Evolutionary conservation across 2,797 vertebrate species (phyloP), one percentile per base, ranked within the genome.

Genomic region (Bradypodion ventrale): DNA sequence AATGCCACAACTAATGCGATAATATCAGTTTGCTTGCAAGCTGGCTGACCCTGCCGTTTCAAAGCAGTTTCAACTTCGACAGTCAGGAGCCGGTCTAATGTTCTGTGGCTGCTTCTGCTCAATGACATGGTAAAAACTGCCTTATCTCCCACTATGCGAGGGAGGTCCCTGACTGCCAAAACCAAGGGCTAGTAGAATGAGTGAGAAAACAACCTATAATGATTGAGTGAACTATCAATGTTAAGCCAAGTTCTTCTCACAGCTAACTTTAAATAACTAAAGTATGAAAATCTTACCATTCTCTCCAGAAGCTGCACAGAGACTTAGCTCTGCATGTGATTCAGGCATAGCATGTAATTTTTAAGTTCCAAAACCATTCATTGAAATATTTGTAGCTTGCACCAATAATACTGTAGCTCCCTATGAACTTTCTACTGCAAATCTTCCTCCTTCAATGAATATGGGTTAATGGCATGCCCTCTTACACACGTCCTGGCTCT

Each of bases 1-100:
- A 92, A 95, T 85, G 89, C 93, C 93, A 96, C 95, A 91, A 88
- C 95, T 96, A 96, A 96, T 96, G 93, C 95, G 95, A 94, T 96
- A 96, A 91, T 91, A 94, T 93, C 94, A 92, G 89, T 68, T 83
- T 92, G 87, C 74, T 83, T 87, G 90, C 88, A 91, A 92, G 85
- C 92, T 92, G 90, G 93, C 93, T 96, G 96, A 95, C 94, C 96
- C 92, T 88, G 94, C 85, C 95, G 94, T 96, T 93, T 94, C 93
- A 92, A 93, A 91, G 89, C 90, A 88, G 93, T 87, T 93, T 91
- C 88, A 76, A 85, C 89, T 90, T 94, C 90, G 93, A 94, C 94
- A 94, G 94, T 85, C 92, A 91, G 94, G 93, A 95, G 93, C 94
- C 94, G 90, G 93, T 86, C 86, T 94, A 94, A 94, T 94, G 93